Percentiles rank a stretch among this genome's conserved stretches.
Evolutionary conservation across 2,113 vertebrate species (phyloP).

Genomic region (Sphyrna mokarran): DNA sequence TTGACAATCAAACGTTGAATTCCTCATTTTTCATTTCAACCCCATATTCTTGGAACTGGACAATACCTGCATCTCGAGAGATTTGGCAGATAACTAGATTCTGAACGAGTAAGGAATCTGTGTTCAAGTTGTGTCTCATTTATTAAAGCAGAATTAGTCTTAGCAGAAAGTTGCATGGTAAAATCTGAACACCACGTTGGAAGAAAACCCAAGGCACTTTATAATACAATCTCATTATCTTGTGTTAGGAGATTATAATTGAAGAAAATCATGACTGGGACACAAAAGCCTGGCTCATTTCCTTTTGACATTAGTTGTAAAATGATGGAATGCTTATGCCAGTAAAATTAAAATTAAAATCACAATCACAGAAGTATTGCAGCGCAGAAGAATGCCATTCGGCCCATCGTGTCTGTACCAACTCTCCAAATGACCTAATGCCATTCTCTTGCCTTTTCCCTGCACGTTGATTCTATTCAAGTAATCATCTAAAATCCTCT

Average conservation of each 20-base stretch:
- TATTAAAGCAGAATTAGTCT: neutral
- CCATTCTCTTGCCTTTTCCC: too few species aligned
- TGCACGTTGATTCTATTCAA: too few species aligned
- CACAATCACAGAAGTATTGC: too few species aligned
- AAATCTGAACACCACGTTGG: neutral
- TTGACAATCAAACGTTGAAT: neutral
- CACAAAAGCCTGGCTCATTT: neutral
- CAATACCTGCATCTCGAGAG: neutral
- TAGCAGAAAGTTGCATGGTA: neutral
- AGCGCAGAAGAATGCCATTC: too few species aligned
- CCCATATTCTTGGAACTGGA: neutral
- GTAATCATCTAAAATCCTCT: too few species aligned
- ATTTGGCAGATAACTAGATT: neutral
- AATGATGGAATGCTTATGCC: neutral
- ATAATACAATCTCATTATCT: neutral
- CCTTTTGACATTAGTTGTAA: neutral
- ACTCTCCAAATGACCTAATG: too few species aligned
- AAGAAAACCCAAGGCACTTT: neutral
- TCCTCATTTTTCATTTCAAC: neutral
- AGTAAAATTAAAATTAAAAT: neutral
- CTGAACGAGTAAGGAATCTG: neutral
- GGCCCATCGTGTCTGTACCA: too few species aligned
- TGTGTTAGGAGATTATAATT: neutral
- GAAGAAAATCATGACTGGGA: neutral
- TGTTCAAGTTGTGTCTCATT: neutral